Evolutionary conservation across 2,797 vertebrate genomes (phyloP).

Genomic region (Scarus forsteni): DNA sequence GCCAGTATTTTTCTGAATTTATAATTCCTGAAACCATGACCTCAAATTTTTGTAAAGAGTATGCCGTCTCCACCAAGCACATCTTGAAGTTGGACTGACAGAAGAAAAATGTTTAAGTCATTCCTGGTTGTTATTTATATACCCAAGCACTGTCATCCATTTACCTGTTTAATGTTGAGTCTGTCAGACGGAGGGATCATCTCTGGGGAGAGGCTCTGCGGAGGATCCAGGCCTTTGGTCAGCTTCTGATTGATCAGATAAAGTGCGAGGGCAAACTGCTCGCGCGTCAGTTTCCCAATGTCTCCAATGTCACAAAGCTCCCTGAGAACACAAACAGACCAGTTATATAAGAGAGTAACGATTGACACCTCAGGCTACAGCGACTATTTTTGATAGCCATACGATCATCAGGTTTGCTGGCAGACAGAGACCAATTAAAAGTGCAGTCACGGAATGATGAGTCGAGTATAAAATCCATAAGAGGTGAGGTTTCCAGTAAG

Average conservation of each 20-base stretch:
- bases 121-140: background rate
- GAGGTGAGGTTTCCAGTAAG: slow-evolving; percentile 14
- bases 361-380: slow-evolving; percentile 63
- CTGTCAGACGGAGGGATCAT: slow-evolving; percentile 98
- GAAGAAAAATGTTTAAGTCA: background rate
- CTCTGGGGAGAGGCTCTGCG: slow-evolving; percentile 91
- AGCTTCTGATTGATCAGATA: slow-evolving; percentile 97
- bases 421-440: slow-evolving; percentile 23
- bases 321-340: slow-evolving; percentile 80
- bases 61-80: background rate
- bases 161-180: slow-evolving; percentile 83
- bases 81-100: background rate
- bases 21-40: too few relatives aligned
- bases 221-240: slow-evolving; percentile 92
- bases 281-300: slow-evolving; percentile 94
- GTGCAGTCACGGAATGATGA: slow-evolving; percentile 15
- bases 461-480: slow-evolving; percentile 57
- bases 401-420: slow-evolving; percentile 34
- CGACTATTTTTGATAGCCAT: slow-evolving; percentile 35
- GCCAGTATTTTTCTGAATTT: too few relatives aligned
- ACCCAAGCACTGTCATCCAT: background rate
- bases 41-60: too few relatives aligned
- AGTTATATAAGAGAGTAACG: slow-evolving; percentile 57
- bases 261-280: slow-evolving; percentile 97
- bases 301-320: slow-evolving; percentile 96